phyloP scores from a whole-genome alignment of 2,888 invertebrate genomes.

The Elysia crispata region DNA sequence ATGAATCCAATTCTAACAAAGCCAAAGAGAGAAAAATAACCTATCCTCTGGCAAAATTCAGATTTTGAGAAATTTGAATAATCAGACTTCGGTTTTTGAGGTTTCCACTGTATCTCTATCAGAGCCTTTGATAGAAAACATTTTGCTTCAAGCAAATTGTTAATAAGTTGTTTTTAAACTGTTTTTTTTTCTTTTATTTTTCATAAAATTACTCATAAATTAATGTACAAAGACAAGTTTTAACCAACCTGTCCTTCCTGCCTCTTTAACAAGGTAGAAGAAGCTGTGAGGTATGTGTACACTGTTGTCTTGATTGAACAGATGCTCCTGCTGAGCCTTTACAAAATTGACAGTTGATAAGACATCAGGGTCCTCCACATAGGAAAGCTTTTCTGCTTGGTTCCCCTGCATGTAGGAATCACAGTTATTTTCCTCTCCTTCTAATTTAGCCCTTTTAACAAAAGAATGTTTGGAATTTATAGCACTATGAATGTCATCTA shows the following conservation, averaged over 20 bases:
- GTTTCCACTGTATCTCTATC: too few species aligned
- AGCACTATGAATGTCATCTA: not conserved
- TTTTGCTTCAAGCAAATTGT: too few species aligned
- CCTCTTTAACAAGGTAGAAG: constrained; percentile 54
- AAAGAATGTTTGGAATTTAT: not conserved
- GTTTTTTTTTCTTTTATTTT: too few species aligned
- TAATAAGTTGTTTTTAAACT: too few species aligned
- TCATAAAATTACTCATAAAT: too few species aligned
- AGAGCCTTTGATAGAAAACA: too few species aligned
- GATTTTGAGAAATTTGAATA: too few species aligned
- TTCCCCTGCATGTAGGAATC: not conserved
- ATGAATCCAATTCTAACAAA: too few species aligned
- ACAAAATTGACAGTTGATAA: constrained; percentile 35
- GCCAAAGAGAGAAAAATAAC: too few species aligned
- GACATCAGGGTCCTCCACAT: constrained; percentile 46
- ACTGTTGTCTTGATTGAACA: constrained; percentile 44
- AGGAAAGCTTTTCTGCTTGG: constrained; percentile 51
- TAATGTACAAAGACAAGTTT: too few species aligned
- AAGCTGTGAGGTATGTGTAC: constrained; percentile 55
- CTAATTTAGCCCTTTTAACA: constrained; percentile 10
- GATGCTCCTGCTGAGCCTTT: constrained; percentile 28
- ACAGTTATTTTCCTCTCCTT: not conserved
- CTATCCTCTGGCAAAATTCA: too few species aligned
- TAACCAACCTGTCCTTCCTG: constrained; percentile 55
- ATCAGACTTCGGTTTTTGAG: too few species aligned